Base-by-base conservation (phyloP, 2,888 invertebrate species). In the Aelia acuminata region DNA sequence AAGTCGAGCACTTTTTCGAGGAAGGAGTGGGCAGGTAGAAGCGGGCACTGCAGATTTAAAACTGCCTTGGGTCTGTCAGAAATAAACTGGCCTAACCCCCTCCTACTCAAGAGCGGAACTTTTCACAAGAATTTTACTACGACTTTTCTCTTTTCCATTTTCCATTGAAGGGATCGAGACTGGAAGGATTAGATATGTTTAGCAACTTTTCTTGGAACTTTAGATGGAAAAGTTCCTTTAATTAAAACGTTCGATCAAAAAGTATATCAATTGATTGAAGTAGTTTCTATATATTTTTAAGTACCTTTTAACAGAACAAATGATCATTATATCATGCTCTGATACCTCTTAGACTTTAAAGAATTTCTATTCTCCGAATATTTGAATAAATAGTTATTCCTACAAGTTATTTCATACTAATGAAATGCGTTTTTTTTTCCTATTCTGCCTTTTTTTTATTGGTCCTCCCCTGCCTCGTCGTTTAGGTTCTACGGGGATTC, bases 1-100 rank as follows among this genome's bases (percentile, higher is more conserved):
- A 80, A 80, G 80, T 80, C 43, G 39, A n/a, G 13, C 80, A 43
- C 80, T 80, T 80, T 80, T 43, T 80, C 80, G n/a, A 80, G 43
- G 1, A 0, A 3, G 43, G 43, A 43, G 43, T 4, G 43, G 43
- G 80, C 20, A 47, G 43, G 80, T 80, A n/a, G 80, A 20, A 80
- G n/a, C n/a, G 80, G 43, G 43, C 22, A 11, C 80, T 80, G 80
- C 43, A 47, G 80, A 47, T 80, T 80, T 80, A 80, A 75, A 43
- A 80, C 43, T 22, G 80, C 80, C 80, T 47, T 43, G 5, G 43
- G 4, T 22, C 80, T 80, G 80, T 43, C 43, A n/a, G 80, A 22
- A 80, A 80, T 80, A 80, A n/a, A 80, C 80, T 75, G 75, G 39
- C 39, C n/a, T 26, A 15, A 13, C 31, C 35, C 15, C 20, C 53